These are phyloP conservation scores for Scaptomyza reducta DNA, from an alignment of 2,888 invertebrate genomes.

Conservation along the genomic window DNA sequence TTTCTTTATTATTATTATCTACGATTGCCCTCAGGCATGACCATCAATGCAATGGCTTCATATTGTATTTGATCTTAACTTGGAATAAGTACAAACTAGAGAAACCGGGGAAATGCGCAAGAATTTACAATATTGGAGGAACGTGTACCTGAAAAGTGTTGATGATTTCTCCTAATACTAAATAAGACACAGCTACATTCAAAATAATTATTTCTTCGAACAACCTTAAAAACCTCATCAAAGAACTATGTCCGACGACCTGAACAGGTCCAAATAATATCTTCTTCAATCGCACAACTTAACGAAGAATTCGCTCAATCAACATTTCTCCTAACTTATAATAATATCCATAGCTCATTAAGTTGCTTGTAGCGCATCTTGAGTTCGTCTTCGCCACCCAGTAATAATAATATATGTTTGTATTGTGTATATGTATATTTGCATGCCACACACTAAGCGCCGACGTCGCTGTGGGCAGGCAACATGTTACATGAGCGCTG, in stretches of 20 bases:
- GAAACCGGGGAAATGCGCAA: background rate
- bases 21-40: conserved; percentile 1
- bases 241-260: background rate
- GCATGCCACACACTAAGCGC: conserved; percentile 73
- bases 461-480: conserved; percentile 38
- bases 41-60: conserved; percentile 4
- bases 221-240: no score
- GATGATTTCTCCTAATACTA: no score
- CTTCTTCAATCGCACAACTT: no score
- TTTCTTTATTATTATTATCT: background rate
- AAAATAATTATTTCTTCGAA: no score
- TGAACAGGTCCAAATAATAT: no score
- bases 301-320: no score
- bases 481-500: conserved; percentile 68
- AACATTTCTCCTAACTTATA: no score
- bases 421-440: background rate
- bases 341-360: background rate
- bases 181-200: no score
- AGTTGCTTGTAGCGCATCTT: conserved; percentile 51
- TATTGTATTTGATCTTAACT: background rate
- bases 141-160: no score
- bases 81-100: background rate
- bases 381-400: conserved; percentile 41
- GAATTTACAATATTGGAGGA: no score
- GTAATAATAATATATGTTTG: background rate